phyloP scores from a whole-genome alignment of 2,113 vertebrate genomes.

The Engraulis encrasicolus region DNA sequence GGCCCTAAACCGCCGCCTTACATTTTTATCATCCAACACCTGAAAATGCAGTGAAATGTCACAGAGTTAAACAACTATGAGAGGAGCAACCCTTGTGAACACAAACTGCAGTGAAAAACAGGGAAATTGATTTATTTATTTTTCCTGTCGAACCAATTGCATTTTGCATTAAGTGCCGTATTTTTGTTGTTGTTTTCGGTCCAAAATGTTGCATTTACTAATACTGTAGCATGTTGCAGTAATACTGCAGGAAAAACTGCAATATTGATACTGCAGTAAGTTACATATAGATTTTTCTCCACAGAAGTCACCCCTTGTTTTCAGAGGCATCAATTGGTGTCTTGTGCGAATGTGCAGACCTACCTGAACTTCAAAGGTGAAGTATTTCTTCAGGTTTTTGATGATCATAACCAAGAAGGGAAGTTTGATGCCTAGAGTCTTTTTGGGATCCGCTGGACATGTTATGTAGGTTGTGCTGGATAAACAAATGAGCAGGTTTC shows the following conservation, averaged over 20 bases:
- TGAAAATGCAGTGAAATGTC: constrained; percentile 49
- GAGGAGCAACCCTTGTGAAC: no score
- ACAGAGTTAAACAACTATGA: no score
- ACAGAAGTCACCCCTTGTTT: background rate
- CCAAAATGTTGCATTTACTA: no score
- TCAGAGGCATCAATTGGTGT: background rate
- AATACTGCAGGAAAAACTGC: no score
- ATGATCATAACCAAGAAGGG: constrained; percentile 98
- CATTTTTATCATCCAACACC: constrained; percentile 98
- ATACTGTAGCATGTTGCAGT: no score
- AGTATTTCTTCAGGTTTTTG: constrained; percentile 97
- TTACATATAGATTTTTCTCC: background rate
- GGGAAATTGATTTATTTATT: no score
- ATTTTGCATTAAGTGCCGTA: no score
- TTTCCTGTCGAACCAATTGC: no score
- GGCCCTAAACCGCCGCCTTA: constrained; percentile 89
- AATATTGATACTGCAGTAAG: no score
- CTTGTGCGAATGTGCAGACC: background rate
- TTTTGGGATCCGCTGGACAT: constrained; percentile 96
- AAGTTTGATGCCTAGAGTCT: constrained; percentile 94
- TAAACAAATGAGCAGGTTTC: background rate
- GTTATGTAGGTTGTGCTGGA: constrained; percentile 95
- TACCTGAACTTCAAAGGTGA: constrained; percentile 98
- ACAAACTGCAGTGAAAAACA: no score
- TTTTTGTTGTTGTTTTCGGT: no score